Evolutionary conservation across 2,113 vertebrate genomes (phyloP).

Genomic region (Scartelaos histophorus): DNA sequence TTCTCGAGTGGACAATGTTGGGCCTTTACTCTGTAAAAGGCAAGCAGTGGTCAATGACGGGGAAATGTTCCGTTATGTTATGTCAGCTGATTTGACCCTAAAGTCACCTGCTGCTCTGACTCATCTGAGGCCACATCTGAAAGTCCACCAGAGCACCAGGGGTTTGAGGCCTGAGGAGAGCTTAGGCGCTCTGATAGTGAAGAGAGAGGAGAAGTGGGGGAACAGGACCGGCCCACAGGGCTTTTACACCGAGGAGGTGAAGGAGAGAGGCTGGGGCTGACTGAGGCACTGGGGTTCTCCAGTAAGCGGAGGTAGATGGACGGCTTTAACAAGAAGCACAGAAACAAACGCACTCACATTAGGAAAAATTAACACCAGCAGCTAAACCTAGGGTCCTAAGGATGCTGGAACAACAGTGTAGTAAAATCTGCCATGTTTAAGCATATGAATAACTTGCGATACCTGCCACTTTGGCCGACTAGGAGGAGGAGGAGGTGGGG

Average conservation of each 20-base stretch:
- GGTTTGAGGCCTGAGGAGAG: neutral
- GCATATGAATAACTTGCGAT: conserved; percentile 6
- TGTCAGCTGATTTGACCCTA: neutral
- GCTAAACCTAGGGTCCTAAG: neutral
- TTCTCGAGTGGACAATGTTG: conserved; percentile 80
- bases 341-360: neutral
- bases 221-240: conserved; percentile 9
- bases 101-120: conserved; percentile 83
- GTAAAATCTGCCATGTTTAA: neutral
- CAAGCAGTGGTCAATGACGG: neutral
- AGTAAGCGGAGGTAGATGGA: conserved; percentile 68
- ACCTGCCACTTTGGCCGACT: conserved; percentile 70
- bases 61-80: neutral
- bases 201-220: conserved; percentile 52
- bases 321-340: conserved; percentile 47
- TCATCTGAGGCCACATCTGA: conserved; percentile 82
- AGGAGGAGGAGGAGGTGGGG: conserved; percentile 34
- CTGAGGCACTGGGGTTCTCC: conserved; percentile 43
- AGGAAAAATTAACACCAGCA: neutral
- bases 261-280: conserved; percentile 45
- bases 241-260: conserved; percentile 20
- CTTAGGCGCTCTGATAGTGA: conserved; percentile 64
- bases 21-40: conserved; percentile 80
- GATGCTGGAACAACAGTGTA: neutral
- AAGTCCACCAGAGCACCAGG: conserved; percentile 32